Evolutionary conservation across 2,888 invertebrate genomes (phyloP).

Genomic region (Cataglyphis altisquamis): DNA sequence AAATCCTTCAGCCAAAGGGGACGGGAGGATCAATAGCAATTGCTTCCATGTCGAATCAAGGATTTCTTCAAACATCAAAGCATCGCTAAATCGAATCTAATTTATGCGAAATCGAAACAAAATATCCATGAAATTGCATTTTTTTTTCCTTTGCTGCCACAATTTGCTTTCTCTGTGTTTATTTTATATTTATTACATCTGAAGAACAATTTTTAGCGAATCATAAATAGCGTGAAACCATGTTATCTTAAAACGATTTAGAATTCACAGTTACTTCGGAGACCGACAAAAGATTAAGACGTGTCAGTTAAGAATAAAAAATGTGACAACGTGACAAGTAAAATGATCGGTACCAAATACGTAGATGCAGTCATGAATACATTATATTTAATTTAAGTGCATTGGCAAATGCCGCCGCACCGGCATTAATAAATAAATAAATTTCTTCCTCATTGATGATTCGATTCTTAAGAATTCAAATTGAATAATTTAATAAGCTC

Average conservation of each 20-base stretch:
- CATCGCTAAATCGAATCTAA: slow-evolving; percentile 41
- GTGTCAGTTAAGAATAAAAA: neutral
- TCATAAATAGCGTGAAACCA: neutral
- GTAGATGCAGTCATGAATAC: neutral
- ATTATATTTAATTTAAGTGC: neutral
- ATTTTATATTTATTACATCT: neutral
- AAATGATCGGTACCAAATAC: neutral
- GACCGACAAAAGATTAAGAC: slow-evolving; percentile 1
- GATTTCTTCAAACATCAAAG: slow-evolving; percentile 28
- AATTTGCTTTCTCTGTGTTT: slow-evolving; percentile 13
- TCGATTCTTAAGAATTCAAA: slow-evolving; percentile 2
- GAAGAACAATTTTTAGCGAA: neutral
- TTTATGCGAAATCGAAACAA: slow-evolving; percentile 45
- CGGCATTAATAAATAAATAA: slow-evolving; percentile 21
- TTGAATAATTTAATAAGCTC: slow-evolving; percentile 16
- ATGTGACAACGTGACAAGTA: slow-evolving; percentile 1
- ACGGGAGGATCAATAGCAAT: neutral
- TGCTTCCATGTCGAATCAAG: slow-evolving; percentile 17
- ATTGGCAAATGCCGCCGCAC: neutral
- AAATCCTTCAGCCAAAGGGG: neutral
- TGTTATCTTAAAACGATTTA: neutral
- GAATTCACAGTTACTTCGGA: neutral
- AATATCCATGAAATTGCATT: slow-evolving; percentile 63
- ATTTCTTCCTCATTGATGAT: slow-evolving; percentile 2
- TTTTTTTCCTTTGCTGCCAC: neutral